These are phyloP conservation scores for Campaea margaritaria DNA, from an alignment of 2,888 invertebrate genomes.

Conservation along the genomic window DNA sequence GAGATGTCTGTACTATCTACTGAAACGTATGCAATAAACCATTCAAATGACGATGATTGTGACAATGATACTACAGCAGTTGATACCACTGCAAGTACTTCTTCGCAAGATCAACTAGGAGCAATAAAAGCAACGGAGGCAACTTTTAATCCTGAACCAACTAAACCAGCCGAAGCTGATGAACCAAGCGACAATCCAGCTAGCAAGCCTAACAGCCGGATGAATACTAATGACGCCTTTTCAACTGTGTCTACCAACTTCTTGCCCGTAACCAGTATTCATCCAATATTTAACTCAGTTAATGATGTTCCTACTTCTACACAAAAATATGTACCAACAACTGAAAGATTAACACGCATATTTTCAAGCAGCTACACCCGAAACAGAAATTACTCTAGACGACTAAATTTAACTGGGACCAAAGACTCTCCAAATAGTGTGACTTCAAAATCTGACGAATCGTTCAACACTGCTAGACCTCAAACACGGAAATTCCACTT, in stretches of 20 bases:
- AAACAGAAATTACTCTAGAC: slow-evolving; percentile 73
- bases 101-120: slow-evolving; percentile 61
- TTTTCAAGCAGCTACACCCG: slow-evolving; percentile 61
- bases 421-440: slow-evolving; percentile 76
- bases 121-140: slow-evolving; percentile 57
- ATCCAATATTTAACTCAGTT: slow-evolving; percentile 53
- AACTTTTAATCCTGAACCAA: slow-evolving; percentile 34
- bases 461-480: slow-evolving; percentile 53
- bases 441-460: slow-evolving; percentile 59
- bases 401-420: slow-evolving; percentile 64
- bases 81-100: slow-evolving; percentile 64
- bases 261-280: slow-evolving; percentile 53
- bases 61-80: slow-evolving; percentile 67
- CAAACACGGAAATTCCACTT: slow-evolving; percentile 70
- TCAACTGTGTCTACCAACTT: slow-evolving; percentile 55
- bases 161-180: slow-evolving; percentile 2
- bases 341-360: slow-evolving; percentile 59
- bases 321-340: slow-evolving; percentile 61
- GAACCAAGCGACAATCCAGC: too few relatives aligned
- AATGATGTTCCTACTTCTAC: slow-evolving; percentile 57
- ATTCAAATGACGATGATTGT: slow-evolving; percentile 72
- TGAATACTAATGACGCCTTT: slow-evolving; percentile 47
- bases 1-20: slow-evolving; percentile 81
- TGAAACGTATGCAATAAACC: slow-evolving; percentile 73
- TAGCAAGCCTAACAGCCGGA: too few relatives aligned